phyloP scores from a whole-genome alignment of 2,797 vertebrate species.

The Diplodus puntazzo region DNA sequence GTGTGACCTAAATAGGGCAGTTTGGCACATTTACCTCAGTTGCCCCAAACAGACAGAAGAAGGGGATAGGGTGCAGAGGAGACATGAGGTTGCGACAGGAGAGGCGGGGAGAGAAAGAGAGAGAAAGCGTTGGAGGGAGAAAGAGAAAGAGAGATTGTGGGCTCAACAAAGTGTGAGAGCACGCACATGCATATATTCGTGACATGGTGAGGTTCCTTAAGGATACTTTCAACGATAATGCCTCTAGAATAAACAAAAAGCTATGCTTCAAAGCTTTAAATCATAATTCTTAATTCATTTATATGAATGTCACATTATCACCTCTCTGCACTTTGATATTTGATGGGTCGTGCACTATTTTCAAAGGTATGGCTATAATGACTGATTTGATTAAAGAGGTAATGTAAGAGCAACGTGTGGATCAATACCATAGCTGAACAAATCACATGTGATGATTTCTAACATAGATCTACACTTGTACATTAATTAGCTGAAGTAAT shows the following conservation, averaged over 20 bases:
- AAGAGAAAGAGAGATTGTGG: slow-evolving; percentile 17
- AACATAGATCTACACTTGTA: slow-evolving; percentile 29
- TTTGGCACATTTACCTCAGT: slow-evolving; percentile 78
- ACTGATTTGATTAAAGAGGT: slow-evolving; percentile 16
- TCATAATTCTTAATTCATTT: background rate
- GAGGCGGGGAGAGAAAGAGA: slow-evolving; percentile 23
- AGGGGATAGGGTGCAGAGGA: slow-evolving; percentile 49
- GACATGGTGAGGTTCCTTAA: slow-evolving; percentile 15
- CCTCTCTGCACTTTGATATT: slow-evolving; percentile 9
- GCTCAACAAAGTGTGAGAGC: slow-evolving; percentile 48
- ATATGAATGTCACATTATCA: slow-evolving; percentile 12
- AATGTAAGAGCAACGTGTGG: slow-evolving; percentile 1
- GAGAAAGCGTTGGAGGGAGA: slow-evolving; percentile 8
- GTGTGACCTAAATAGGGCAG: slow-evolving; percentile 73
- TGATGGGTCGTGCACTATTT: slow-evolving; percentile 21
- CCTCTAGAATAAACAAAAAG: slow-evolving; percentile 1
- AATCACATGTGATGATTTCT: slow-evolving; percentile 12
- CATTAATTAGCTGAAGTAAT: slow-evolving; percentile 27
- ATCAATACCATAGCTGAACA: slow-evolving; percentile 31
- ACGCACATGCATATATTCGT: slow-evolving; percentile 44
- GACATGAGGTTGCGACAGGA: slow-evolving; percentile 52
- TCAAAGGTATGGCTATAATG: slow-evolving; percentile 3
- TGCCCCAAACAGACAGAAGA: slow-evolving; percentile 59
- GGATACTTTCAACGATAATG: slow-evolving; percentile 21
- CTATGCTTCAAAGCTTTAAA: slow-evolving; percentile 3